Evolutionary conservation across 2,888 invertebrate species (phyloP).

Genomic region (Prenolepis imparis): DNA sequence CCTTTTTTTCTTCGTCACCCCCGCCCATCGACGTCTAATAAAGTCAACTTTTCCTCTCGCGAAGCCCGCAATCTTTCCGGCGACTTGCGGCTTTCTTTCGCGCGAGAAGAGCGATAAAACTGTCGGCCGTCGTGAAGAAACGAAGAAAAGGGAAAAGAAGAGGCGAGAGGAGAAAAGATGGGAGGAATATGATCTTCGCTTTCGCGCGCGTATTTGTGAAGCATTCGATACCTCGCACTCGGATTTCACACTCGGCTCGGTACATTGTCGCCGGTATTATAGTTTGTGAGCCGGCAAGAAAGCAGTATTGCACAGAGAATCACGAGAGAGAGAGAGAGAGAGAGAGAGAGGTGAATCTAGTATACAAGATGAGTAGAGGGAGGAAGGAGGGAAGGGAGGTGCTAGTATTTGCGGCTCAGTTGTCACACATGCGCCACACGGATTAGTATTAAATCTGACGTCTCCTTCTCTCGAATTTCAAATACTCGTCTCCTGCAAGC

Average conservation of each 20-base stretch:
- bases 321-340: not conserved
- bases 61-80: constrained; percentile 51
- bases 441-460: constrained; percentile 23
- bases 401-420: constrained; percentile 21
- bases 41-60: constrained; percentile 43
- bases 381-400: not conserved
- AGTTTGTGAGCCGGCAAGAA: not conserved
- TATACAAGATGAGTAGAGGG: not conserved
- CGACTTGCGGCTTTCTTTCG: constrained; percentile 40
- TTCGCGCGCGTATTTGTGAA: constrained; percentile 28
- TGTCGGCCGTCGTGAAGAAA: constrained; percentile 38
- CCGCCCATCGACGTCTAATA: constrained; percentile 27
- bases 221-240: constrained; percentile 26
- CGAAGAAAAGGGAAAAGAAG: not conserved
- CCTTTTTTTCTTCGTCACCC: not conserved
- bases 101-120: constrained; percentile 48
- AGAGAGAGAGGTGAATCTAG: not conserved
- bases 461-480: constrained; percentile 7
- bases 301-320: constrained; percentile 4
- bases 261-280: constrained; percentile 29
- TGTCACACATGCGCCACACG: not conserved
- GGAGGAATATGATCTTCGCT: constrained; percentile 35
- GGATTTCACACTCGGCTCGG: constrained; percentile 49
- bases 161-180: not conserved
- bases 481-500: not conserved